phyloP scores from a whole-genome alignment of 2,797 vertebrate genomes.

The Gymnoscopelus microlampas region DNA sequence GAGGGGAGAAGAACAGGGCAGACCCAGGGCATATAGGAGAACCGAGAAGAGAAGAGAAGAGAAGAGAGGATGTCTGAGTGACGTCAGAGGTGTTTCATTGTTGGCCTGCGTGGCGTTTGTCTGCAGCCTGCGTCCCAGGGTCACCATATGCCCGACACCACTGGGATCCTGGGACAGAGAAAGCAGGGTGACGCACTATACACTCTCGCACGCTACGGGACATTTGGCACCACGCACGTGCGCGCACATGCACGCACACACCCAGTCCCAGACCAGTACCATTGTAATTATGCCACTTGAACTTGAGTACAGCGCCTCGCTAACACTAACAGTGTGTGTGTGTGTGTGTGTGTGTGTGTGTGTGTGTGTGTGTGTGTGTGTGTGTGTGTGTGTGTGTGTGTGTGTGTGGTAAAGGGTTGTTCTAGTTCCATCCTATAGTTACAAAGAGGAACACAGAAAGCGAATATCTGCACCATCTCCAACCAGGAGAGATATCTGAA shows the following conservation, averaged over 20 bases:
- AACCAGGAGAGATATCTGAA: conserved; percentile 55
- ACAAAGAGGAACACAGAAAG: conserved; percentile 60
- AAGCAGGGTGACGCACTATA: conserved; percentile 73
- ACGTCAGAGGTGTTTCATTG: conserved; percentile 62
- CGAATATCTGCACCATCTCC: conserved; percentile 75
- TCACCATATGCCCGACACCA: conserved; percentile 76
- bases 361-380: too few species aligned
- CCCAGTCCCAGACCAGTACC: conserved; percentile 8
- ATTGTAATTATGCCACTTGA: conserved; percentile 15
- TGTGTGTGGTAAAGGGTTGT: conserved; percentile 27
- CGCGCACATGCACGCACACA: conserved; percentile 31
- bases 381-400: too few species aligned
- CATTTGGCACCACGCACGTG: conserved; percentile 58
- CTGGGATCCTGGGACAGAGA: conserved; percentile 63
- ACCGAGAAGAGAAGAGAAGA: not conserved
- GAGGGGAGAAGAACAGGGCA: too few species aligned
- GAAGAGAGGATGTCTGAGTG: conserved; percentile 32
- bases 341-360: too few species aligned
- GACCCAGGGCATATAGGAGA: too few species aligned
- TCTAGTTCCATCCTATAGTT: conserved; percentile 68
- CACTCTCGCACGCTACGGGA: conserved; percentile 62
- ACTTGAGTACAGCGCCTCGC: conserved; percentile 39
- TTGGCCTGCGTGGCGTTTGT: conserved; percentile 60
- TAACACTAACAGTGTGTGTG: conserved; percentile 11
- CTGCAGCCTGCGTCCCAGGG: conserved; percentile 69